phyloP scores from a whole-genome alignment of 2,113 vertebrate species.

The Urocynchramus pylzowi region DNA sequence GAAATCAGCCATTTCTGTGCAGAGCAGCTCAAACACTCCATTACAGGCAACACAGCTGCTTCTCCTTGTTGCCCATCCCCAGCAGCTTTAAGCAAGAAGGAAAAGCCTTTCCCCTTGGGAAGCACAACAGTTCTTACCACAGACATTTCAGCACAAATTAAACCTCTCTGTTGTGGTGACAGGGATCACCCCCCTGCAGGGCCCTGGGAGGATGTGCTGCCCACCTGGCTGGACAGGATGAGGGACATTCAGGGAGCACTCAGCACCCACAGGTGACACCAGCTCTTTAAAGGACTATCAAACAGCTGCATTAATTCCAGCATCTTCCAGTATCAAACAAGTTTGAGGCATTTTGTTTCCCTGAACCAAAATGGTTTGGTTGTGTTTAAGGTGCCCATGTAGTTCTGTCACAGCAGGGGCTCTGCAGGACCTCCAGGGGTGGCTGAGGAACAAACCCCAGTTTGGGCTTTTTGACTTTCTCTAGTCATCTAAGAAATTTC shows the following conservation, averaged over 20 bases:
- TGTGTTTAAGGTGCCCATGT: accelerated
- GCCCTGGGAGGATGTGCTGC: background rate
- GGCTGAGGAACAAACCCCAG: background rate
- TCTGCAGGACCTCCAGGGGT: background rate
- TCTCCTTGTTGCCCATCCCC: background rate
- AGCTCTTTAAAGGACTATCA: too few species aligned
- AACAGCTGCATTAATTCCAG: too few species aligned
- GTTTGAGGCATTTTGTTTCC: background rate
- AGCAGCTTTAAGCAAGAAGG: background rate
- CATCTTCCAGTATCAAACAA: background rate
- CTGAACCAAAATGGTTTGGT: background rate
- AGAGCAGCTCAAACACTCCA: background rate
- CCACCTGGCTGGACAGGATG: accelerated
- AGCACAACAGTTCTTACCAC: background rate
- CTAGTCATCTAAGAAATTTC: background rate
- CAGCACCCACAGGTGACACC: background rate
- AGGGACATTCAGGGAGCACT: background rate
- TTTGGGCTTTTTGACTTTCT: background rate
- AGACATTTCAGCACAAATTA: background rate
- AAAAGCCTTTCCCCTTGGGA: background rate
- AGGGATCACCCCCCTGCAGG: background rate
- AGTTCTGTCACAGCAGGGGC: too few species aligned
- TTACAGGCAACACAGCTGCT: background rate
- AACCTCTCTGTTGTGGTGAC: background rate
- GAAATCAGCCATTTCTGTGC: background rate